These are phyloP conservation scores for Eufriesea mexicana DNA, from an alignment of 1,140 invertebrate genomes.

Conservation along the genomic window DNA sequence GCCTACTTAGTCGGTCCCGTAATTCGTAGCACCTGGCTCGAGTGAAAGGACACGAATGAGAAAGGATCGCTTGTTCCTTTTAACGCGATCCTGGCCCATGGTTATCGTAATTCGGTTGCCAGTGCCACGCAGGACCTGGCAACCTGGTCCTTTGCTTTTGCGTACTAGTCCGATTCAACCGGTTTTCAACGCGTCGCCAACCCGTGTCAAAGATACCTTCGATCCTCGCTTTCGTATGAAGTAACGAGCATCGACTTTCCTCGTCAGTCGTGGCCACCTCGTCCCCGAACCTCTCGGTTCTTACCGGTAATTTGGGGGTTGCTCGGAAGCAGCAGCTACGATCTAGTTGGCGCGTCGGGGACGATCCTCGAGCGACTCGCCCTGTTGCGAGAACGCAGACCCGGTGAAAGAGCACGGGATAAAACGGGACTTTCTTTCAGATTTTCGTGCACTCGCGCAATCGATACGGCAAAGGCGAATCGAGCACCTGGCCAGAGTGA, in stretches of 20 bases:
- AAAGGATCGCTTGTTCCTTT: conserved; percentile 30
- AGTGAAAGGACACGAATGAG: conserved; percentile 49
- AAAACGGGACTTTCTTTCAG: neutral
- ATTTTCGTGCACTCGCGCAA: conserved; percentile 2
- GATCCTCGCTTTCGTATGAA: neutral
- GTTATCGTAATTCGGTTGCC: conserved; percentile 19
- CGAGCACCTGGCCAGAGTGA: conserved; percentile 60
- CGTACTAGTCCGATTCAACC: neutral
- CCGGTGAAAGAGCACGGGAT: no score
- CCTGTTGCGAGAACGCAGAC: no score
- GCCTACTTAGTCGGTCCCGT: conserved; percentile 11
- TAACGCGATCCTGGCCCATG: neutral
- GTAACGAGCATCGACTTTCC: neutral
- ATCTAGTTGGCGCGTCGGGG: neutral
- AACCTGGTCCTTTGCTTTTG: neutral
- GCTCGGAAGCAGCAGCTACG: no score
- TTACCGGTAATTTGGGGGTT: neutral
- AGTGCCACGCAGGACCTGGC: neutral
- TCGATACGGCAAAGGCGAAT: neutral
- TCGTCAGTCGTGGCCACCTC: neutral
- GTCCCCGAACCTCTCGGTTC: no score
- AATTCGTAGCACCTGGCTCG: conserved; percentile 41
- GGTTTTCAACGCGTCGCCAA: neutral
- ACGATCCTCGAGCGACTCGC: no score
- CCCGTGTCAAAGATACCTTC: neutral